Base-by-base conservation (phyloP, 2,113 vertebrate species). In the Herpetotheres cachinnans region DNA sequence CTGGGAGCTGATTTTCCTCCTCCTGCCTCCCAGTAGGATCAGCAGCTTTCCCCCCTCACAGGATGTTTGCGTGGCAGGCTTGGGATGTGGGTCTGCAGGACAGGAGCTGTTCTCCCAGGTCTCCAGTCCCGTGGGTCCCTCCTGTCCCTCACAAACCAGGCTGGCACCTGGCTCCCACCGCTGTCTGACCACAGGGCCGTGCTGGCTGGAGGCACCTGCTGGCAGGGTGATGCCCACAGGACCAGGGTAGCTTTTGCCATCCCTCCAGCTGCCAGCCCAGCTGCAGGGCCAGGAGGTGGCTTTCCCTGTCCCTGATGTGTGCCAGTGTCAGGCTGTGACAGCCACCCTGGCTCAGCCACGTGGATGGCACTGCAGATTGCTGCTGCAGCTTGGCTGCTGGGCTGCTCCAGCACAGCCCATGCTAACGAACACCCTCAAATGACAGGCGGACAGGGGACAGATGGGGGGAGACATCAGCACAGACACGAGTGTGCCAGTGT, bases 401-500 rank as follows among this genome's bases (percentile, higher is more conserved):
- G 34, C 4, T 62, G 42, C 34, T 44, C 55, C 69, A 63, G 58
- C 29, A 11, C 18, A 34, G 47, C 54, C 55, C 2, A 0, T 19
- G 13, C 13, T 21, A n/a, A 17, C 8, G 1, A 30, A 11, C 30
- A 21, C 17, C 42, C 46, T 36, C 8, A 24, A 16, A 6, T 1
- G 29, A 17, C 52, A 38, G 34, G 58, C 4, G 3, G 34, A 8
- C 1, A 4, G 18, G 34, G 32, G 10, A 13, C 16, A 30, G 55
- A 24, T 6, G 4, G 3, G 27, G 18, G 20, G 22, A 32, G 32
- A 6, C n/a, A 13, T 12, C 7, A 1, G 44, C 58, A 59, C 32
- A 30, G 70, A 16, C 27, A 14, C 19, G 0, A 1, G 32, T 10
- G 44, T 2, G 6, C 42, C 74, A 62, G 25, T 0, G 1, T 27